Evolutionary conservation across 1,140 invertebrate genomes (phyloP).

Genomic region (Trialeurodes vaporariorum): DNA sequence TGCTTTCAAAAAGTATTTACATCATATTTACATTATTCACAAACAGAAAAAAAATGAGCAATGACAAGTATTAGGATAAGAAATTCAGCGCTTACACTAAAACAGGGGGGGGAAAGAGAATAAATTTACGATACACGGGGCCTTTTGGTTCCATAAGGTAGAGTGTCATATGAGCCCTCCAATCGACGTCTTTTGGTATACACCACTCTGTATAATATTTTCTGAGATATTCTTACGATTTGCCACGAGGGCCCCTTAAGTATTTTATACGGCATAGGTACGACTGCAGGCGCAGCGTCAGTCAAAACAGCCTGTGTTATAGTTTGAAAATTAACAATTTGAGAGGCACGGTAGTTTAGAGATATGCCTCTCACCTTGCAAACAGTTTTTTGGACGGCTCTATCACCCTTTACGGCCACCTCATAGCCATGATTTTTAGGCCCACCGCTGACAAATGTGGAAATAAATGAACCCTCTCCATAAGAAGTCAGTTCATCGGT

Average conservation of each 20-base stretch:
- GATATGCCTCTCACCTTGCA: constrained; percentile 24
- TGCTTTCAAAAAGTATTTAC: constrained; percentile 8
- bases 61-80: too few species aligned
- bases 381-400: constrained; percentile 5
- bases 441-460: constrained; percentile 25
- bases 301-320: constrained; percentile 10
- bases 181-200: neutral
- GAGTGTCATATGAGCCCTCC: neutral
- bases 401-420: constrained; percentile 10
- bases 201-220: neutral
- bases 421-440: constrained; percentile 29
- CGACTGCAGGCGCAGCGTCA: neutral
- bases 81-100: too few species aligned
- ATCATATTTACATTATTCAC: constrained; percentile 14
- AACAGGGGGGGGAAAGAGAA: too few species aligned
- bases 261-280: neutral
- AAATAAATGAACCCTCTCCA: constrained; percentile 25
- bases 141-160: neutral
- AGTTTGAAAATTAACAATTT: constrained; percentile 23
- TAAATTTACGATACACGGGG: too few species aligned
- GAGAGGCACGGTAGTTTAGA: constrained; percentile 17
- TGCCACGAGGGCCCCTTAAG: neutral
- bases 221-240: neutral
- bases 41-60: too few species aligned
- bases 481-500: constrained; percentile 27